Evolutionary conservation across 2,797 vertebrate genomes (phyloP), one percentile per base, ranked within the genome.

Genomic region (Coregonus sp.): DNA sequence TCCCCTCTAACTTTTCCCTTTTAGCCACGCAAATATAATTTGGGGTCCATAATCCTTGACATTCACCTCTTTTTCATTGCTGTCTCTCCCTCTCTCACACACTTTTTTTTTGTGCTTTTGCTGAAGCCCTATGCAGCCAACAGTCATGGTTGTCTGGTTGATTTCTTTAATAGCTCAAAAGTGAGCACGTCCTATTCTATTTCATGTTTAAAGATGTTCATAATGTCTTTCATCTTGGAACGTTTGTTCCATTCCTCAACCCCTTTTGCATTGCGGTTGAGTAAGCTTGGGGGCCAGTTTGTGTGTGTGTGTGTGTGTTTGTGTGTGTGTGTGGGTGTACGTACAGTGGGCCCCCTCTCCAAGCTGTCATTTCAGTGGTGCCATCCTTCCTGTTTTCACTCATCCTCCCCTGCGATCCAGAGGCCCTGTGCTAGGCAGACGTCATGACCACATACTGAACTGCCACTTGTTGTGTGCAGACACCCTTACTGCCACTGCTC

Each of bases 331-430:
- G 40, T 12, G 40, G 0, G 40, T 11, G 40, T 12, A 9, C 9
- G 5, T 47, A 33, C 65, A 33, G 75, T 84, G 83, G 84, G 85
- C 86, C 80, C 90, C 73, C 83, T 84, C 88, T 89, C 84, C 85
- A 78, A 90, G 86, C 87, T 91, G 89, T 93, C 92, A 93, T 93
- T 92, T 89, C 86, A 87, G 90, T 86, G 88, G 93, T 94, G 93
- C 92, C 92, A 94, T 94, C 93, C 93, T 95, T 95, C 82, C 74
- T 95, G 93, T 95, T 92, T 92, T 91, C 81, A 86, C 87, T 93
- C 91, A 91, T 91, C 88, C 86, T 90, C 79, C 78, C 85, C 78
- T 90, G 88, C 91, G 92, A 93, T 92, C 91, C 90, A 89, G 89
- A 91, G 90, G 86, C 93, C 90, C 88, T 87, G 87, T 85, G 87